phyloP scores from a whole-genome alignment of 2,113 vertebrate genomes.

The Zapornia atra region DNA sequence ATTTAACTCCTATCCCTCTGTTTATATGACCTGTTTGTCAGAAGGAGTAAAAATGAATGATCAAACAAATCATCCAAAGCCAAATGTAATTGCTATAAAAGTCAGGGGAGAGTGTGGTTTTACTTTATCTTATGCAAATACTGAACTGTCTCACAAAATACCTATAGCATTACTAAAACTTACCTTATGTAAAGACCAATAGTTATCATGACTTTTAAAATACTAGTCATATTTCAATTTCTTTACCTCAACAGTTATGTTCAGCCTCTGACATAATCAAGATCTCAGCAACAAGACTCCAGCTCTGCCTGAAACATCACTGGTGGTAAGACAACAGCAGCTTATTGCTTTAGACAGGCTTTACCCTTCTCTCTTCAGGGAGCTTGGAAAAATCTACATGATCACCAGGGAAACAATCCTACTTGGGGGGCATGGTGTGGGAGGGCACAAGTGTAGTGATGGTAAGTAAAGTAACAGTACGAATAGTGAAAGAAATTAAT shows the following conservation, averaged over 20 bases:
- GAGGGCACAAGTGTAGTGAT: not conserved
- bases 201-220: not conserved
- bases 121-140: not conserved
- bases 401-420: not conserved
- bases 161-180: not conserved
- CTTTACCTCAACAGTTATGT: not conserved
- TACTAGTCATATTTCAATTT: not conserved
- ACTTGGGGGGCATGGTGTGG: rapidly evolving
- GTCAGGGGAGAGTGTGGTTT: not conserved
- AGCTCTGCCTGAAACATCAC: not conserved
- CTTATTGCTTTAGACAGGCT: not conserved
- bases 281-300: not conserved
- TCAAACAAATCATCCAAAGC: not conserved
- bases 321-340: not conserved
- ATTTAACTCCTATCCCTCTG: not conserved
- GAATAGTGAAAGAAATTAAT: not conserved
- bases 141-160: not conserved
- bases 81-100: not conserved
- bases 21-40: not conserved
- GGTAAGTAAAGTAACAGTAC: not conserved
- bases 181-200: not conserved
- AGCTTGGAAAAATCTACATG: not conserved
- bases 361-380: not conserved
- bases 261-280: not conserved
- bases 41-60: not conserved